Evolutionary conservation across 2,888 invertebrate genomes (phyloP).

Genomic region (Nymphalis polychloros): DNA sequence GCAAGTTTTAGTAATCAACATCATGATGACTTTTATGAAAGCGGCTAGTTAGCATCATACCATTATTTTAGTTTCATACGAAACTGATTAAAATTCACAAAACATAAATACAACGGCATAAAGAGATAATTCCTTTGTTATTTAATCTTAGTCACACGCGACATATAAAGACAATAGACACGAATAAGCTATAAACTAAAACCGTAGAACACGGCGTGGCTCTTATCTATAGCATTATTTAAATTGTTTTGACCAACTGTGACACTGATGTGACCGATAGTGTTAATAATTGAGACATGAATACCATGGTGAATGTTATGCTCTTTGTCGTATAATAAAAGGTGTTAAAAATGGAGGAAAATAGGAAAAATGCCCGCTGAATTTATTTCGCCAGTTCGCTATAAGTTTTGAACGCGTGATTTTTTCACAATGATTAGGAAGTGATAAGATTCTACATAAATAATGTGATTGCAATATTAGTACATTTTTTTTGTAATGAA

Average conservation of each 20-base stretch:
- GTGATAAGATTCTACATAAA: too few species aligned
- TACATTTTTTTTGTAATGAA: too few species aligned
- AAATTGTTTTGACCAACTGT: slow-evolving; percentile 26
- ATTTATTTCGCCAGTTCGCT: too few species aligned
- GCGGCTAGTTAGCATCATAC: neutral
- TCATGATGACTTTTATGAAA: too few species aligned
- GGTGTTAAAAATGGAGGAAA: neutral
- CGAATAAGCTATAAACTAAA: neutral
- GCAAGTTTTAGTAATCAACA: too few species aligned
- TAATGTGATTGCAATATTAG: too few species aligned
- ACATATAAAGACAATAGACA: neutral
- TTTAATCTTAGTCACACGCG: neutral
- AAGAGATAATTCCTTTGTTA: slow-evolving; percentile 14
- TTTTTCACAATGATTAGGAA: too few species aligned
- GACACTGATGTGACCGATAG: slow-evolving; percentile 23
- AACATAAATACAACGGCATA: slow-evolving; percentile 14
- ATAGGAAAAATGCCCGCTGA: too few species aligned
- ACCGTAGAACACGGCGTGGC: neutral
- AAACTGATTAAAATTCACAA: slow-evolving; percentile 15
- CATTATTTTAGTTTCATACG: too few species aligned
- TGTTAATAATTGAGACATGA: neutral
- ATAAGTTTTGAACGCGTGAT: too few species aligned
- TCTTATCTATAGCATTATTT: slow-evolving; percentile 27
- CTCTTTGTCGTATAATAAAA: neutral
- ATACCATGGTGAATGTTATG: neutral